Conservation (phyloP, 2,888 invertebrate genomes). For the Ferrisia virgata region DNA sequence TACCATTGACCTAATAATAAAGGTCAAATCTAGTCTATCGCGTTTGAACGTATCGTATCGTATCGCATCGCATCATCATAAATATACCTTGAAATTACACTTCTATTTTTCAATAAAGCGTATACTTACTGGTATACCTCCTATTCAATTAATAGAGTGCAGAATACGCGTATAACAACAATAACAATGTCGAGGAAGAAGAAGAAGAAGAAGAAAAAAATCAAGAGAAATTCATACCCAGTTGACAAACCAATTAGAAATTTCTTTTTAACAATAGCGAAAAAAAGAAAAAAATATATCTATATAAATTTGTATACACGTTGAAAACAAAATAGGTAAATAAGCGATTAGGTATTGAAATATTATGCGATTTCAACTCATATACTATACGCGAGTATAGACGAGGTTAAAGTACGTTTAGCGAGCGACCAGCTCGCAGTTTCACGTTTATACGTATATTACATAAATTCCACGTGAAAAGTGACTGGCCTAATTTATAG, state of each 20-base stretch:
- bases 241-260: conserved; percentile 14
- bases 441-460: neutral
- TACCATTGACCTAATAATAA: neutral
- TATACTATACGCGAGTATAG: neutral
- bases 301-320: neutral
- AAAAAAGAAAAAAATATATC: neutral
- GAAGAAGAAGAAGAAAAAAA: neutral
- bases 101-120: neutral
- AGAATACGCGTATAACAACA: no score
- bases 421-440: neutral
- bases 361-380: neutral
- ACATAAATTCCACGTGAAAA: conserved; percentile 22
- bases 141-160: neutral
- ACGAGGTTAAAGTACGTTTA: neutral
- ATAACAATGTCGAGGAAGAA: neutral
- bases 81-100: neutral
- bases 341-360: neutral
- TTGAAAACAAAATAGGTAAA: neutral
- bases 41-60: neutral
- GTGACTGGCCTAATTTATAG: conserved; percentile 26
- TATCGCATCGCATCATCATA: no score
- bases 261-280: neutral
- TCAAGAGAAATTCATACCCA: neutral
- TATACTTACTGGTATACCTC: no score
- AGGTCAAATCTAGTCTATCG: neutral